phyloP scores from a whole-genome alignment of 2,888 invertebrate species.

The Aporophyla lueneburgensis region DNA sequence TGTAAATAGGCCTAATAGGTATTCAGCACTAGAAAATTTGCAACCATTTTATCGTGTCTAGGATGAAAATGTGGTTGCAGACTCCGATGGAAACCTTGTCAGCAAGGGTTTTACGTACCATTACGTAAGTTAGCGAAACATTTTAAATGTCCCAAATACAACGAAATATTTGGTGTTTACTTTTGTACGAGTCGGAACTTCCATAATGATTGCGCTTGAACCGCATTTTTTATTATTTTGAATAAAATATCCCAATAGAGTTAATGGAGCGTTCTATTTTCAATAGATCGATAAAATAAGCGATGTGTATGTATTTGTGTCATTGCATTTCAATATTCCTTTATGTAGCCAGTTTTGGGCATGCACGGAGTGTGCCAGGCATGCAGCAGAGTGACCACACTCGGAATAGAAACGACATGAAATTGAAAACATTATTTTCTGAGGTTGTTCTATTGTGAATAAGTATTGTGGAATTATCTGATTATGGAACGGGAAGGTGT shows the following conservation, averaged over 20 bases:
- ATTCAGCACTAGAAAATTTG: neutral
- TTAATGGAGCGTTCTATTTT: slow-evolving; percentile 6
- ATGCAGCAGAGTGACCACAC: slow-evolving; percentile 13
- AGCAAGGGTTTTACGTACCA: neutral
- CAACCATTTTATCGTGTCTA: neutral
- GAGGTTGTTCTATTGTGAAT: slow-evolving; percentile 20
- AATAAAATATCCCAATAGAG: neutral
- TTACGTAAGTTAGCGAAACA: neutral
- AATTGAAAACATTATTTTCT: slow-evolving; percentile 30
- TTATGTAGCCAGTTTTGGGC: slow-evolving; percentile 46
- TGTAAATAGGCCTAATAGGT: neutral
- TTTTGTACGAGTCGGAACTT: slow-evolving; percentile 1
- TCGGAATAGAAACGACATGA: slow-evolving; percentile 38
- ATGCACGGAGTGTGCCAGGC: slow-evolving; percentile 29
- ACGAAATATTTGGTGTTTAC: neutral
- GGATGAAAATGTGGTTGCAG: neutral
- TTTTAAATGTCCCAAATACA: neutral
- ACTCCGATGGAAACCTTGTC: neutral
- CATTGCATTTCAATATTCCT: slow-evolving; percentile 37
- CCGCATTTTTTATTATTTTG: neutral
- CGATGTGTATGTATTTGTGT: slow-evolving; percentile 41
- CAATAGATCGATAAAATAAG: slow-evolving; percentile 35
- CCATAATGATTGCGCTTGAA: neutral
- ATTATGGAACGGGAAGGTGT: slow-evolving; percentile 8
- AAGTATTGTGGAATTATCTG: slow-evolving; percentile 25